Base-by-base conservation (phyloP, 1,140 invertebrate species). In the Caenorhabditis latens region DNA sequence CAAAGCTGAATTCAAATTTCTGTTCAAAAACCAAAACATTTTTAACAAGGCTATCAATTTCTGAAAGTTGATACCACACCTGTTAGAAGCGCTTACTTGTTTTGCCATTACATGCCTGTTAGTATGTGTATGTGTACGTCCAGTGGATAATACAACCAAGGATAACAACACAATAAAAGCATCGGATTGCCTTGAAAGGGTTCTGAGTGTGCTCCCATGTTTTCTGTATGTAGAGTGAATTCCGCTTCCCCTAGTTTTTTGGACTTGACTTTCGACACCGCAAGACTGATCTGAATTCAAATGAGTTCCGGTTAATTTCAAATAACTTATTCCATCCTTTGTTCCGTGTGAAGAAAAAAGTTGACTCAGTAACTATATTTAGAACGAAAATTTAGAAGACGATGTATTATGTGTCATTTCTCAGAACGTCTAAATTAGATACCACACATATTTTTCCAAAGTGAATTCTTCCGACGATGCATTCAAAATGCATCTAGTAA, bases 161-260 rank as follows among this genome's bases (percentile, higher is more conserved):
- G 42, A 71, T 71, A 71, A 71, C 65, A 71, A 71, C 65, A 43
- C 65, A 71, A 71, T 71, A 71, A 71, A 71, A 71, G 65, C 65
- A 71, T 71, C 42, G 42, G 65, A 71, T 71, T 71, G 40, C 65
- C 65, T 71, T 71, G 65, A 71, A 71, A 71, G 65, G 42, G 65
- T 46, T 43, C 19, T 43, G 13, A 61, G 24, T 32, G 21, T 71
- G 40, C 65, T 19, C 65, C 65, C 9, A 7, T 13, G 11, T 16
- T 40, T 63, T 63, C 11, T 32, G 61, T 63, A 8, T 40, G 61
- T 63, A 32, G 61, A 63, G 19, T 24, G 61, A 8, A 32, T 63
- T 24, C 24, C 32, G 9, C 24, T 63, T 32, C 32, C 61, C 2
- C 61, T 63, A 7, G 21, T 63, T 63, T 40, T 40, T 63, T 40